Percentiles rank a stretch among this genome's conserved stretches.
Conservation (phyloP, 2,888 invertebrate genomes). For the Amphiduros pacificus region DNA sequence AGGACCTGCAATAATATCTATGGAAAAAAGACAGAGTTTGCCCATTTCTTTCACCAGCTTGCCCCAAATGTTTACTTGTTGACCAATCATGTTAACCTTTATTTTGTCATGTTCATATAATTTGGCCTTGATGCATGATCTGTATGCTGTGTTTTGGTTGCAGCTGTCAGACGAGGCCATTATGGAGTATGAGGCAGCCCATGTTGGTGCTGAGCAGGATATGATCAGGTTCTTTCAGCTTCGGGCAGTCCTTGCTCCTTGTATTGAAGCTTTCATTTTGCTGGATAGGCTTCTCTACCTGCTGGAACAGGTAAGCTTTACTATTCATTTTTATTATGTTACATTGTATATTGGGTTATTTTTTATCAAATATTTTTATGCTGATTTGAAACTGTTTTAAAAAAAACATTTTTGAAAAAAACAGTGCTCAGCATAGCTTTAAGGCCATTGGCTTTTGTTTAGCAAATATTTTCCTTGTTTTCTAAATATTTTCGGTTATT, state of each 20-base stretch:
- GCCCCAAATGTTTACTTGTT: too few species aligned
- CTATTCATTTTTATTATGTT: not conserved
- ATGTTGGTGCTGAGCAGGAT: conserved; percentile 17
- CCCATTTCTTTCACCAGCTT: too few species aligned
- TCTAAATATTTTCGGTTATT: not conserved
- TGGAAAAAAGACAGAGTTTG: too few species aligned
- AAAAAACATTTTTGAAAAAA: too few species aligned
- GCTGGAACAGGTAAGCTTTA: conserved; percentile 64
- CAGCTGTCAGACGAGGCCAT: conserved; percentile 17
- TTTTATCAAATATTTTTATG: not conserved
- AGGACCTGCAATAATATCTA: too few species aligned
- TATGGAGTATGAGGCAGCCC: conserved; percentile 8
- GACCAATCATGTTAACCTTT: too few species aligned
- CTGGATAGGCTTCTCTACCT: conserved; percentile 81
- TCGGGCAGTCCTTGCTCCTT: conserved; percentile 75
- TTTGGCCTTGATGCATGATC: not conserved
- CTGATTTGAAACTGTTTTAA: too few species aligned
- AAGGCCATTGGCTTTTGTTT: not conserved
- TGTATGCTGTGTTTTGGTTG: not conserved
- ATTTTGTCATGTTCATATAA: not conserved
- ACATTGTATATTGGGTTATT: not conserved
- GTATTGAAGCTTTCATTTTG: conserved; percentile 79
- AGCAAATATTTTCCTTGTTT: not conserved
- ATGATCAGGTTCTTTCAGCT: conserved; percentile 71
- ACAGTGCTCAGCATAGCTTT: too few species aligned